Conservation (phyloP, 2,113 vertebrate species). For the Myotis yumanensis region DNA sequence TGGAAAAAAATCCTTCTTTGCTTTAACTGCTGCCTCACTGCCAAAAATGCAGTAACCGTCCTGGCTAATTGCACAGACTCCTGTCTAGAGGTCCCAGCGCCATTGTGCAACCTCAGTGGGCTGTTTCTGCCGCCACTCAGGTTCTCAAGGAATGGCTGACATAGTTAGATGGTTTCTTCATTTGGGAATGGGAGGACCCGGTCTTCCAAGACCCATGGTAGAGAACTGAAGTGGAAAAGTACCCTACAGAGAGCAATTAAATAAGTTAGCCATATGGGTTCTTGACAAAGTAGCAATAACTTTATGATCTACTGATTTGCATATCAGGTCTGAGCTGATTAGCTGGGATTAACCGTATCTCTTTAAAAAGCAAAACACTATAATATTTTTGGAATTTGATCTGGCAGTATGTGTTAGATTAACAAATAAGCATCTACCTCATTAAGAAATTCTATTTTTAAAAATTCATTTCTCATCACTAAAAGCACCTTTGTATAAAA, state of each 20-base stretch:
- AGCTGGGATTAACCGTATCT: background rate
- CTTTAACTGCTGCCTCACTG: constrained; percentile 80
- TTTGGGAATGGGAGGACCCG: background rate
- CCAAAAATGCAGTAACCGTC: constrained; percentile 77
- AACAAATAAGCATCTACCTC: background rate
- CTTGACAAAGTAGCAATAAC: background rate
- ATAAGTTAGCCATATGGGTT: background rate
- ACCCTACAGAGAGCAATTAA: background rate
- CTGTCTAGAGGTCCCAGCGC: background rate
- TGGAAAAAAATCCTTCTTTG: constrained; percentile 77
- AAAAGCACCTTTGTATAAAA: constrained; percentile 1
- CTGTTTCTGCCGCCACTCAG: background rate
- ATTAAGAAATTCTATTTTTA: background rate
- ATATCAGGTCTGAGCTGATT: background rate
- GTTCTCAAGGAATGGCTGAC: background rate
- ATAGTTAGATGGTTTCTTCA: background rate
- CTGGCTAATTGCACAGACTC: constrained; percentile 37
- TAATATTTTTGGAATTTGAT: background rate
- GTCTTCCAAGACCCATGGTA: background rate
- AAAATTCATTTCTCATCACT: constrained; percentile 29
- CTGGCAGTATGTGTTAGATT: background rate
- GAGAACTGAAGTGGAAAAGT: background rate
- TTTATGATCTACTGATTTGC: background rate
- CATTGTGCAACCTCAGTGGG: background rate
- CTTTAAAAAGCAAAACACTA: background rate